Evolutionary conservation across 1,140 invertebrate species (phyloP), one percentile per base, ranked within the genome.

Genomic region (Neodiprion lecontei): DNA sequence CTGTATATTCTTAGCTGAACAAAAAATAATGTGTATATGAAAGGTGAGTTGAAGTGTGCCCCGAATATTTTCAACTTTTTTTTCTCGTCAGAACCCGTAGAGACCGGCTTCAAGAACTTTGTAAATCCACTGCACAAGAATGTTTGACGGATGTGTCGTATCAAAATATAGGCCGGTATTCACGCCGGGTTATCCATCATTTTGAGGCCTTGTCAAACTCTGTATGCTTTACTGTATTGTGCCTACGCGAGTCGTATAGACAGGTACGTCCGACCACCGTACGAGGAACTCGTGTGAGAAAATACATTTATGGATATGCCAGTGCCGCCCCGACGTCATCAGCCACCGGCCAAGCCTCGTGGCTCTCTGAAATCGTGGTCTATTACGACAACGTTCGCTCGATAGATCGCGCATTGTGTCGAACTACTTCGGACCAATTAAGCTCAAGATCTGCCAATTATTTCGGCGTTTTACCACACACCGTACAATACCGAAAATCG

Each of bases 121-220:
- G n/a, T 61, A 61, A 61, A 61, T 61, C 53, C n/a, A 61, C 53
- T 17, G 53, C n/a, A 61, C 53, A 17, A 61, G n/a, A 61, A 9
- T 61, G 53, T 61, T 61, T 61, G 11, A 61, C 53, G 53, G 53
- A 61, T 61, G 53, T 61, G 53, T 61, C 53, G 11, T 17, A 61
- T 61, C 53, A 17, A 61, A 61, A 61, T 61, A 61, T 61, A 4
- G 53, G n/a, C 11, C 53, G 53, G 11, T 61, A 61, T 61, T 61
- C 53, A 61, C 53, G 53, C 11, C n/a, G 53, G 53, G 53, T 61
- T 61, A 61, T 61, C 53, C 53, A 61, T 61, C 53, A 61, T 61
- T 61, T 61, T 14, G 53, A 61, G 53, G 53, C 53, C 53, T 17
- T 61, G 53, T 61, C 53, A 61, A 61, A 61, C 53, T 61, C 53